phyloP scores from a whole-genome alignment of 2,888 invertebrate genomes.

The Cynaeus angustus region DNA sequence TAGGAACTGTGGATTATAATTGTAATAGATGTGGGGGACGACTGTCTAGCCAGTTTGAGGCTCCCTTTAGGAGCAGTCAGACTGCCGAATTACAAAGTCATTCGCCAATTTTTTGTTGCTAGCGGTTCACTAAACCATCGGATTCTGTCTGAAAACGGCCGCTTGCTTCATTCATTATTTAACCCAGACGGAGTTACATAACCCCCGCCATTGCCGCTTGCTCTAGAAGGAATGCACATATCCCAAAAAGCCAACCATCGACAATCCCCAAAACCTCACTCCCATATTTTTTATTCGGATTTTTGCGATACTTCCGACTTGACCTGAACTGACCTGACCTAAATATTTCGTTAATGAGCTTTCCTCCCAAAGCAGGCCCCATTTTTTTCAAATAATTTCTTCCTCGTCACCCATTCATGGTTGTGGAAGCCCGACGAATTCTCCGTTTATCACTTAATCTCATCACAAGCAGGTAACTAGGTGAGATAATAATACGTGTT shows the following conservation, averaged over 20 bases:
- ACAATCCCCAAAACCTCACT: not conserved
- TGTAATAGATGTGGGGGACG: constrained; percentile 65
- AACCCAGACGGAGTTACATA: constrained; percentile 47
- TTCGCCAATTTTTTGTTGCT: constrained; percentile 67
- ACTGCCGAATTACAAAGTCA: constrained; percentile 65
- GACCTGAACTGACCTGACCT: constrained; percentile 49
- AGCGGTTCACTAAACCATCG: constrained; percentile 63
- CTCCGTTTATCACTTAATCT: constrained; percentile 19
- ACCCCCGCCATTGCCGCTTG: constrained; percentile 4
- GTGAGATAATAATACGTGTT: constrained; percentile 11
- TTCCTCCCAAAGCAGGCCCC: constrained; percentile 48
- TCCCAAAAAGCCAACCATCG: constrained; percentile 8
- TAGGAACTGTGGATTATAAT: constrained; percentile 66
- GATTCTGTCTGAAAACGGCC: constrained; percentile 59
- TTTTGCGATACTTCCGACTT: constrained; percentile 40
- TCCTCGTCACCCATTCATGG: not conserved
- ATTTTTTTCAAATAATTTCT: constrained; percentile 24
- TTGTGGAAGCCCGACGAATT: constrained; percentile 7
- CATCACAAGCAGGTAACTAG: constrained; percentile 15
- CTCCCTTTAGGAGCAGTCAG: constrained; percentile 65
- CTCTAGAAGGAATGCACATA: not conserved
- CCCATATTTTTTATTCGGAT: constrained; percentile 21
- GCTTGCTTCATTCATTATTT: constrained; percentile 50
- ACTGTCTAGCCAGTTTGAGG: constrained; percentile 63
- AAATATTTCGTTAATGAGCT: constrained; percentile 47